Conservation (phyloP, 2,797 vertebrate genomes). For the Gymnoscopelus microlampas region DNA sequence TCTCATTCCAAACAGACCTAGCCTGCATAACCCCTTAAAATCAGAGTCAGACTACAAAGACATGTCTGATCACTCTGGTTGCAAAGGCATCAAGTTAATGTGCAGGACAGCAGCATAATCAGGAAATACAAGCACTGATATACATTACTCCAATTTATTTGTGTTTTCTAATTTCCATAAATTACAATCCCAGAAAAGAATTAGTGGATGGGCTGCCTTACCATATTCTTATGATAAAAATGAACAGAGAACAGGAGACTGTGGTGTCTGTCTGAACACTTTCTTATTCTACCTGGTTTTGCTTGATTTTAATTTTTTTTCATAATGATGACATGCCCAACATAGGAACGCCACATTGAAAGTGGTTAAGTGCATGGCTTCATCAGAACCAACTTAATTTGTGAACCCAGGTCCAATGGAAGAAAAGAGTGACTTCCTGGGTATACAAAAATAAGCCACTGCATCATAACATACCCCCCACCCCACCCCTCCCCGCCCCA, state of each 20-base stretch:
- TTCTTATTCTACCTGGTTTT: too few species aligned
- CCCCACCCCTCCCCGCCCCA: conserved; percentile 68
- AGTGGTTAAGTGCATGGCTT: conserved; percentile 44
- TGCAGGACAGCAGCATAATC: background rate
- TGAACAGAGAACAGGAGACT: too few species aligned
- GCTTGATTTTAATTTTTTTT: too few species aligned
- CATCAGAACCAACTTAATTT: conserved; percentile 83
- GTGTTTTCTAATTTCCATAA: conserved; percentile 3
- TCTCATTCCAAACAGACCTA: conserved; percentile 27
- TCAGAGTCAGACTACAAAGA: conserved; percentile 28
- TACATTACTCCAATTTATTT: conserved; percentile 31
- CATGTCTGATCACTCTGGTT: conserved; percentile 14
- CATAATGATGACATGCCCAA: too few species aligned
- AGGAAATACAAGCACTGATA: background rate
- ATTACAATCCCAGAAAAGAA: background rate
- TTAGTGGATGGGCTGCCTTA: conserved; percentile 2
- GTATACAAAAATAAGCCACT: conserved; percentile 53
- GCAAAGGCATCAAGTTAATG: background rate
- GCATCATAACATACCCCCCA: conserved; percentile 67
- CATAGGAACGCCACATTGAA: conserved; percentile 17
- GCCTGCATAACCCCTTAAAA: conserved; percentile 7
- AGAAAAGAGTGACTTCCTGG: conserved; percentile 51
- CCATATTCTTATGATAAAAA: conserved; percentile 12
- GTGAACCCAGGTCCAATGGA: conserved; percentile 68
- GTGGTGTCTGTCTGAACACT: too few species aligned